These are phyloP conservation scores for Caradrina clavipalpis DNA, from an alignment of 2,888 invertebrate species.

Conservation along the genomic window DNA sequence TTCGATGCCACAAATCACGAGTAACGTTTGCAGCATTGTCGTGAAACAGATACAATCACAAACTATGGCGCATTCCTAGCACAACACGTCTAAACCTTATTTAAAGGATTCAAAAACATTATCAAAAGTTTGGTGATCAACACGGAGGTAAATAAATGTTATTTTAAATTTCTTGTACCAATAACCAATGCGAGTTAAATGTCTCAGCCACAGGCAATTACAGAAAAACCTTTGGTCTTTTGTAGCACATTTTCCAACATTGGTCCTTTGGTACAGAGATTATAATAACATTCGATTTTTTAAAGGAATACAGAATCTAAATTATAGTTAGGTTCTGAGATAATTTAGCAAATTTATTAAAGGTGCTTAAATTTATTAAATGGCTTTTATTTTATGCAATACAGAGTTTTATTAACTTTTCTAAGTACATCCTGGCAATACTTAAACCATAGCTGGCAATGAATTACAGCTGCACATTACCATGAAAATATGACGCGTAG, in stretches of 20 bases:
- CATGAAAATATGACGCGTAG: too few species aligned
- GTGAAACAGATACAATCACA: slow-evolving; percentile 42
- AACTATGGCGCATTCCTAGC: slow-evolving; percentile 41
- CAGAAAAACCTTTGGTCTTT: not conserved
- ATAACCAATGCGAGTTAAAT: slow-evolving; percentile 5
- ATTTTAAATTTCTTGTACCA: slow-evolving; percentile 2
- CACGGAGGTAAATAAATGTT: slow-evolving; percentile 2
- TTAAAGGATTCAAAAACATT: slow-evolving; percentile 36
- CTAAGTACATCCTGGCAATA: too few species aligned
- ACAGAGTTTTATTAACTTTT: too few species aligned
- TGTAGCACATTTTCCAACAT: slow-evolving; percentile 8
- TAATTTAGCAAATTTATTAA: too few species aligned
- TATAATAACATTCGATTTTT: not conserved
- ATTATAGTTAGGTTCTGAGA: not conserved
- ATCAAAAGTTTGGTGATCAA: slow-evolving; percentile 4
- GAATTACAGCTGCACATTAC: too few species aligned
- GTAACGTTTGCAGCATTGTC: slow-evolving; percentile 61
- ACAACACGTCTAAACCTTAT: slow-evolving; percentile 43
- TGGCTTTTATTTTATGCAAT: too few species aligned
- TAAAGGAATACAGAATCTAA: slow-evolving; percentile 13
- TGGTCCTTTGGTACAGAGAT: slow-evolving; percentile 19
- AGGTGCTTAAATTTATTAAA: too few species aligned
- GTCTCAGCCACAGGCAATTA: not conserved
- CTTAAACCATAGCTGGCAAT: too few species aligned
- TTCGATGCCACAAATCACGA: slow-evolving; percentile 70